Evolutionary conservation across 1,140 invertebrate genomes (phyloP), one percentile per base, ranked within the genome.

Genomic region (Eubasilissa regina): DNA sequence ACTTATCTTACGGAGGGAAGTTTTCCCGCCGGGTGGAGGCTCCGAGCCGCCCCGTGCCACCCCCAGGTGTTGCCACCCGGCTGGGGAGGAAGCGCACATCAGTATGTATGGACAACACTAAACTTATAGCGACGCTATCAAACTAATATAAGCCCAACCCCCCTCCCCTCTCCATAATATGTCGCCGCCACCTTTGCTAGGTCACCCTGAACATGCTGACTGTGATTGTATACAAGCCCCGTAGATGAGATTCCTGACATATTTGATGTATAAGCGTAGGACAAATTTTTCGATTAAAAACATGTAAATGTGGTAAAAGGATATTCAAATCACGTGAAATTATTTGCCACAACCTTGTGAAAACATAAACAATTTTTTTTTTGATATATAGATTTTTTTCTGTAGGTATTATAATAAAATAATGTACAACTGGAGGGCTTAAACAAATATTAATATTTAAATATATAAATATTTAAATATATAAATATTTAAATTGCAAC

Each of bases 31-130:
- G 48, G 48, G 48, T 1, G 8, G 11, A 8, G 1, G 48, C 48
- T 8, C 11, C 3, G 48, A 0, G 1, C 1, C 60, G 19, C 60
- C 1, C 13, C 8, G 9, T n/a, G 21, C 76, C 47, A 15, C 43
- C 43, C 25, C 58, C 58, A 35, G 58, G 58, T 62, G 58, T 62
- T 19, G 58, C 17, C 13, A 10, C 43, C n/a, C 43, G 58, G 72
- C 45, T 56, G 58, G 64, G 64, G 60, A 58, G 60, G 60, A 19
- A 25, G 56, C 17, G 15, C 0, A 17, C 64, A 81, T 81, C 77
- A 75, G 80, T 81, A 81, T 81, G 80, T 78, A 81, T 79, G 80
- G 80, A 81, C 80, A 76, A 72, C 74, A 75, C 77, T 10, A 58
- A 81, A 79, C 75, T 77, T 81, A 78, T 58, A 60, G 47, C 21